Conservation (phyloP, 2,113 vertebrate species). For the Scartelaos histophorus region DNA sequence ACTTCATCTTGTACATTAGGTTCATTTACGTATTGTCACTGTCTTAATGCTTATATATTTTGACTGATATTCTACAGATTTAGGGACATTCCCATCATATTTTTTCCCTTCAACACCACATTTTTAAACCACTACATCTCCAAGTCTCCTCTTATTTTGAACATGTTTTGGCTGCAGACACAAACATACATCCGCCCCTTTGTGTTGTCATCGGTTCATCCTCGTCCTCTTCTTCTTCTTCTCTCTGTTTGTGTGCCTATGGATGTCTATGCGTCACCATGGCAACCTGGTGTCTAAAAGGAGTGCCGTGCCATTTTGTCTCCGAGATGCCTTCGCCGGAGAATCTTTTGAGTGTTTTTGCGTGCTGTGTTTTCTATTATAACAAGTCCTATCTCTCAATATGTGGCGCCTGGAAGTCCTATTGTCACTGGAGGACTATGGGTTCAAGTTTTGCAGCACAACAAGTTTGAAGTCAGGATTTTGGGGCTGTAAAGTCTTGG, state of each 20-base stretch:
- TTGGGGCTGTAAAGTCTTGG: too few species aligned
- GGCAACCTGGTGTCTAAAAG: slow-evolving; percentile 45
- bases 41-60: slow-evolving; percentile 18
- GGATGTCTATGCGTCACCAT: slow-evolving; percentile 55
- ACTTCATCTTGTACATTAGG: not conserved
- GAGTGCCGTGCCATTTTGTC: slow-evolving; percentile 27
- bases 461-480: slow-evolving; percentile 43
- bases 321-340: slow-evolving; percentile 44
- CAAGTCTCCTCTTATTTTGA: slow-evolving; percentile 11
- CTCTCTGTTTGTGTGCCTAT: slow-evolving; percentile 64
- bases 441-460: slow-evolving; percentile 62
- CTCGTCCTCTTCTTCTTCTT: slow-evolving; percentile 58
- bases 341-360: slow-evolving; percentile 45
- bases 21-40: not conserved
- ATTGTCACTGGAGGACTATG: slow-evolving; percentile 8
- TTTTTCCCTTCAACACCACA: not conserved
- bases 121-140: slow-evolving; percentile 16
- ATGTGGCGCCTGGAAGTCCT: slow-evolving; percentile 35
- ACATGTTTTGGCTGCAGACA: slow-evolving; percentile 10
- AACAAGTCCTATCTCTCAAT: slow-evolving; percentile 45
- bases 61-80: slow-evolving; percentile 1
- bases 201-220: not conserved
- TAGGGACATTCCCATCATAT: slow-evolving; percentile 19
- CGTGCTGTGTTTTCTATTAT: slow-evolving; percentile 25
- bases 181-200: not conserved